Conservation (phyloP, 2,113 vertebrate species). For the Thunnus maccoyii region DNA sequence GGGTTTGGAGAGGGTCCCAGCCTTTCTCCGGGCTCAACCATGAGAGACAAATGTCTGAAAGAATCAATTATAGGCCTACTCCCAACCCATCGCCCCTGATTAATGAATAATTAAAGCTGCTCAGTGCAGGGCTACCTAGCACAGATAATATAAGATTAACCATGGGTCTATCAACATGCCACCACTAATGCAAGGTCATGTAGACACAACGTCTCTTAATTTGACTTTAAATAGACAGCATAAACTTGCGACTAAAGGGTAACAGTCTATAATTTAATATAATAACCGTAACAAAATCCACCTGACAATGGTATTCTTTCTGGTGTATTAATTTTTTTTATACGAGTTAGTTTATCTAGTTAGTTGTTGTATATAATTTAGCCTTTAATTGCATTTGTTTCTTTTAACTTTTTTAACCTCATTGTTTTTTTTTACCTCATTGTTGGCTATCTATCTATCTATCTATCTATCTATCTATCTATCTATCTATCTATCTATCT, state of each 20-base stretch:
- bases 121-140: conserved; percentile 53
- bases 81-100: conserved; percentile 66
- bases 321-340: too few relatives aligned
- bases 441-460: too few relatives aligned
- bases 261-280: neutral
- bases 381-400: too few relatives aligned
- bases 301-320: too few relatives aligned
- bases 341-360: too few relatives aligned
- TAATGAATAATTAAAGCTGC: conserved; percentile 81
- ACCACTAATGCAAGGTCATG: conserved; percentile 46
- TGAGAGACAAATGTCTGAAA: conserved; percentile 76
- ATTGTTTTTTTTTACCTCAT: too few relatives aligned
- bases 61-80: conserved; percentile 76
- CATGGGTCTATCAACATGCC: conserved; percentile 32
- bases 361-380: too few relatives aligned
- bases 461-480: too few relatives aligned
- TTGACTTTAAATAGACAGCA: conserved; percentile 3
- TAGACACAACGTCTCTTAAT: conserved; percentile 32
- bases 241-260: neutral
- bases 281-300: too few relatives aligned
- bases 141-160: conserved; percentile 65
- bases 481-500: too few relatives aligned
- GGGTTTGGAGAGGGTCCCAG: conserved; percentile 49
- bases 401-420: too few relatives aligned
- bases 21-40: conserved; percentile 51